A percentile compares a stretch with the other conserved stretches of the same genome.
These are phyloP conservation scores for Chunga burmeisteri DNA, from an alignment of 2,113 vertebrate species.

Conservation along the genomic window DNA sequence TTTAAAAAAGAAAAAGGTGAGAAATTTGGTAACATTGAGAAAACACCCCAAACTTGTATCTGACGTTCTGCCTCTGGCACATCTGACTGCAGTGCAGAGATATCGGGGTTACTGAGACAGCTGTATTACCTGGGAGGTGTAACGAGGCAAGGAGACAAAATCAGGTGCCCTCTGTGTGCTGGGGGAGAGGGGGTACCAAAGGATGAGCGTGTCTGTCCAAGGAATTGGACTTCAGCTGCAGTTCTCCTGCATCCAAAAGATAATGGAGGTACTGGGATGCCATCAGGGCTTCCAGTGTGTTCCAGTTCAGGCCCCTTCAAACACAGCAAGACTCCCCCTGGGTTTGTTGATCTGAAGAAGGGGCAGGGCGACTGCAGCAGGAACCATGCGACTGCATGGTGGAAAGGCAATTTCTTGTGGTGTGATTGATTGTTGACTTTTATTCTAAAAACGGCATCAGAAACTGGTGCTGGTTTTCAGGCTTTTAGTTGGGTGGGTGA, in stretches of 20 bases:
- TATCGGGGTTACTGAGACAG: background rate
- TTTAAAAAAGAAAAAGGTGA: background rate
- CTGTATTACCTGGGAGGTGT: background rate
- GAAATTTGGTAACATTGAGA: background rate
- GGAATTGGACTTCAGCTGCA: background rate
- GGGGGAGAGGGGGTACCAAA: background rate
- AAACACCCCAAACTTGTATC: background rate
- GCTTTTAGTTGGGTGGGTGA: background rate
- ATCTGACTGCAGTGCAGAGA: background rate
- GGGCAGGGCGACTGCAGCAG: background rate
- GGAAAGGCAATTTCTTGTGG: background rate
- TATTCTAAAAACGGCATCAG: background rate
- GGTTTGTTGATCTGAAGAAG: background rate
- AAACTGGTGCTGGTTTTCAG: background rate
- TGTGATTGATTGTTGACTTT: background rate
- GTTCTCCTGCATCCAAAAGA: no score
- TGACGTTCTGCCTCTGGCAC: accelerated
- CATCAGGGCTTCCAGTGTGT: background rate
- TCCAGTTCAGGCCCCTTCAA: background rate
- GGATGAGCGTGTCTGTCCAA: accelerated
- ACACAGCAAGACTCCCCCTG: background rate
- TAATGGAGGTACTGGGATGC: background rate
- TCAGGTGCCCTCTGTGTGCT: background rate
- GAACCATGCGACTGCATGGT: accelerated
- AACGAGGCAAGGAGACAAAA: background rate